Evolutionary conservation across 2,888 invertebrate genomes (phyloP).

Genomic region (Macropis europaea): DNA sequence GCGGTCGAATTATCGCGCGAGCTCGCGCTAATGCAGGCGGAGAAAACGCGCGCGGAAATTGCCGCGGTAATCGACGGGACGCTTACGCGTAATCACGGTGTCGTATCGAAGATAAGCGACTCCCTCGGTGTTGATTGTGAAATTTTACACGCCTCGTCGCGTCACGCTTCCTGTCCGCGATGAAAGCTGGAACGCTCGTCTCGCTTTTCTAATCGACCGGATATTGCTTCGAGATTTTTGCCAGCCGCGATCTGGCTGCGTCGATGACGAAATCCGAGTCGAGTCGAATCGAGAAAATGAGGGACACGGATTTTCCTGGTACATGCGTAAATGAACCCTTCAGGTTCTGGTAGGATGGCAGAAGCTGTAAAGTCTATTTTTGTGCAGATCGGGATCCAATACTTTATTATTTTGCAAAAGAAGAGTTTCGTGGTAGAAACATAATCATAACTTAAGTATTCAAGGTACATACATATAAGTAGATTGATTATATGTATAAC

Average conservation of each 20-base stretch:
- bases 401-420: no score
- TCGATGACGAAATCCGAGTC: conserved; percentile 6
- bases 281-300: not conserved
- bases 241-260: not conserved
- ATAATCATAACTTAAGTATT: no score
- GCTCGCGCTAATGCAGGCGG: conserved; percentile 27
- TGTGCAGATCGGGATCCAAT: no score
- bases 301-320: not conserved
- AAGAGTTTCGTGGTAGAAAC: no score
- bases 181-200: not conserved
- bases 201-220: conserved; percentile 23
- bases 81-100: conserved; percentile 40
- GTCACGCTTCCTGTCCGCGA: conserved; percentile 9
- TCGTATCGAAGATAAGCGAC: conserved; percentile 22
- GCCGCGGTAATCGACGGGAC: conserved; percentile 41
- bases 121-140: conserved; percentile 29
- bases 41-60: conserved; percentile 47
- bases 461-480: no score
- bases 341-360: no score
- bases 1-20: conserved; percentile 42
- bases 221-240: conserved; percentile 18
- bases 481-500: no score
- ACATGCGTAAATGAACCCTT: no score
- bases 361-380: no score
- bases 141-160: conserved; percentile 41